phyloP scores from a whole-genome alignment of 53 echinoderm and acorn worm genomes.

The Glandiceps talaboti region DNA sequence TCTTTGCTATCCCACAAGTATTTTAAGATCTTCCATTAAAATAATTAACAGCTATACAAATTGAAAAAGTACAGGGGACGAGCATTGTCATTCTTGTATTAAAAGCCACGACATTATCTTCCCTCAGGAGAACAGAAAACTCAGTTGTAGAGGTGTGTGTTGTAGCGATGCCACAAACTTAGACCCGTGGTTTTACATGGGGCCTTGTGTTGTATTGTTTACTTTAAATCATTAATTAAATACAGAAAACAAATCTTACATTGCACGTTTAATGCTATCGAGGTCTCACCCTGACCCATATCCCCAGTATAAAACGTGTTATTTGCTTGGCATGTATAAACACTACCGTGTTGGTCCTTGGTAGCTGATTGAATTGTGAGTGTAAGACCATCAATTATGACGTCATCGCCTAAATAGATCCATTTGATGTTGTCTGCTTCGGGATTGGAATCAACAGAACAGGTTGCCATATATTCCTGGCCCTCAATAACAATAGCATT shows the following conservation, averaged over 20 bases:
- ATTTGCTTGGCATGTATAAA: not conserved
- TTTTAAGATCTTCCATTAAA: too few species aligned
- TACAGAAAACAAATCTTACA: not conserved
- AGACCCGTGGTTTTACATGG: too few species aligned
- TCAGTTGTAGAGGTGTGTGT: too few species aligned
- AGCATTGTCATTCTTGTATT: too few species aligned
- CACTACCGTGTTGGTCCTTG: not conserved
- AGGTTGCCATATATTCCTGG: not conserved
- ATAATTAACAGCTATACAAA: too few species aligned
- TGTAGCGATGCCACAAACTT: too few species aligned
- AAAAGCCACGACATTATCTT: too few species aligned
- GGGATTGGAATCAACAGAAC: not conserved
- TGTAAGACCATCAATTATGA: not conserved
- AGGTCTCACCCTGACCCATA: not conserved
- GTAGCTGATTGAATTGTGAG: not conserved
- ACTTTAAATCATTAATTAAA: too few species aligned
- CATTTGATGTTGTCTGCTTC: not conserved
- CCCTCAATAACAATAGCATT: not conserved
- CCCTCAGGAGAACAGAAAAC: too few species aligned
- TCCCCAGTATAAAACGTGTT: not conserved
- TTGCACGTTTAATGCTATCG: not conserved
- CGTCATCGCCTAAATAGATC: not conserved
- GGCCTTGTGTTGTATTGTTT: too few species aligned
- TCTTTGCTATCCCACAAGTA: too few species aligned
- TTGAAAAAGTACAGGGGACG: too few species aligned